Conservation (phyloP, 2,888 invertebrate species). For the Hypsopygia costalis region DNA sequence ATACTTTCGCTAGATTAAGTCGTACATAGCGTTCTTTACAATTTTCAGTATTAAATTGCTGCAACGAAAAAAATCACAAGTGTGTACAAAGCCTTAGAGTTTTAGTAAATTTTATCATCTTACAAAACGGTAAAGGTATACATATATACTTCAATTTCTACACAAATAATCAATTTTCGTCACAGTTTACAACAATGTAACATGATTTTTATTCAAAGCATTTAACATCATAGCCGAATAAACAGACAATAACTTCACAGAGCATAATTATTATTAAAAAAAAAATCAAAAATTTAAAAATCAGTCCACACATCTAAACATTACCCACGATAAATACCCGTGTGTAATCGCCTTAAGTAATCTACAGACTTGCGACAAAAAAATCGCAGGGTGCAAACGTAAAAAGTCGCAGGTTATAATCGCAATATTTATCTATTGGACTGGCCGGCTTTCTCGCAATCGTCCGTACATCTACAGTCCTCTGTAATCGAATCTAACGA, state of each 20-base stretch:
- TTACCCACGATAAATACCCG: neutral
- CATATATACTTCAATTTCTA: no score
- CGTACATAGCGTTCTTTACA: slow-evolving; percentile 8
- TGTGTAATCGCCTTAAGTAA: neutral
- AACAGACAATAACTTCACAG: no score
- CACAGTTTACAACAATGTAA: neutral
- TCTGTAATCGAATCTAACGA: slow-evolving; percentile 70
- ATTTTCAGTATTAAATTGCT: neutral
- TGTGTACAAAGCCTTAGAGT: neutral
- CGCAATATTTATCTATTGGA: slow-evolving; percentile 45
- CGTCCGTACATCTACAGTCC: slow-evolving; percentile 57
- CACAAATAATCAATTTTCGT: neutral
- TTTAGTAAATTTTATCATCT: neutral
- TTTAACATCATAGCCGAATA: neutral
- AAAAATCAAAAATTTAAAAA: neutral
- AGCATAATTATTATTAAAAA: neutral
- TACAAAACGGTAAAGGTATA: neutral
- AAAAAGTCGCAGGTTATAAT: neutral
- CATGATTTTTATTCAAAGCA: neutral
- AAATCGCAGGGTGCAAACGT: neutral
- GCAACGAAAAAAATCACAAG: neutral
- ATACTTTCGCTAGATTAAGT: slow-evolving; percentile 1
- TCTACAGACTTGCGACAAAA: neutral
- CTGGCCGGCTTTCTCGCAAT: slow-evolving; percentile 48
- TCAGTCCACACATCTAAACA: neutral